Conservation (phyloP, 2,797 vertebrate species). For the Periparus ater region DNA sequence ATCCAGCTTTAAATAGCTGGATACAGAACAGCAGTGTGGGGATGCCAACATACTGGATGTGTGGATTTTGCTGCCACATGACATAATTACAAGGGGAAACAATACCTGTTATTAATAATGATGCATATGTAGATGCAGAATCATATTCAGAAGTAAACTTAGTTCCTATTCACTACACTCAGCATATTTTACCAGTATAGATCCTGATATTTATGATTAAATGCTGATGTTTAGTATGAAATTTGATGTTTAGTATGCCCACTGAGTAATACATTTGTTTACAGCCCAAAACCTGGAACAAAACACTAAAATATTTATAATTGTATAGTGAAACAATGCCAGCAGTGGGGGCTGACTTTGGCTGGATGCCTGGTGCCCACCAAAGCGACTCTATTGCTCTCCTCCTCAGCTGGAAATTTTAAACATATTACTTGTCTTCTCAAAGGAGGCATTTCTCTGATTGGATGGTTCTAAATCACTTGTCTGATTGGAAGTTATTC, state of each 20-base stretch:
- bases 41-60: not conserved
- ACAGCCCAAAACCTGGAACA: not conserved
- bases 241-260: too few species aligned
- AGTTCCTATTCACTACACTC: not conserved
- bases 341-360: not conserved
- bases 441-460: slow-evolving; percentile 18
- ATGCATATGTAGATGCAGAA: not conserved
- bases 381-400: not conserved
- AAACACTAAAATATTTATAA: not conserved
- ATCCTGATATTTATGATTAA: not conserved
- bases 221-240: not conserved
- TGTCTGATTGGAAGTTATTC: slow-evolving; percentile 8
- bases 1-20: not conserved
- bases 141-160: accelerated
- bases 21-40: not conserved
- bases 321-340: not conserved
- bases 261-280: not conserved
- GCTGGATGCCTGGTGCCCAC: not conserved
- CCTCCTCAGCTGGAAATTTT: not conserved
- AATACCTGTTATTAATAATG: not conserved
- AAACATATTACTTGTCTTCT: not conserved
- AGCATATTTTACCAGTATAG: not conserved
- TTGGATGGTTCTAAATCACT: slow-evolving; percentile 16
- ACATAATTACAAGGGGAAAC: not conserved
- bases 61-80: not conserved